phyloP scores from a whole-genome alignment of 2,888 invertebrate genomes.

The Dyspetes luteomarginatus region DNA sequence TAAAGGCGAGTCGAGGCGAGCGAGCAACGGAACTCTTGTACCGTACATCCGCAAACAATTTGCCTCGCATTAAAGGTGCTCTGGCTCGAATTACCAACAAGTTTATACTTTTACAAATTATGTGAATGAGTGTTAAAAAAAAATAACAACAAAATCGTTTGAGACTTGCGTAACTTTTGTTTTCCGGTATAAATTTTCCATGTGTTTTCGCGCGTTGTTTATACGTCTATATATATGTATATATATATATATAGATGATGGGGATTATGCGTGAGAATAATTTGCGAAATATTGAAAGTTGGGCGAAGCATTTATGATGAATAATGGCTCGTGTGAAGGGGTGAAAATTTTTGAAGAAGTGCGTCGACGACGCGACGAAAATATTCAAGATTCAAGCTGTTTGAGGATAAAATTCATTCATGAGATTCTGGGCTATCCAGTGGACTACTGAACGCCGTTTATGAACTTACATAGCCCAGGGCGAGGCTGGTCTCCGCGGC shows the following conservation, averaged over 20 bases:
- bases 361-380: slow-evolving; percentile 39
- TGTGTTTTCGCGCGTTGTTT: neutral
- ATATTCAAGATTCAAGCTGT: slow-evolving; percentile 33
- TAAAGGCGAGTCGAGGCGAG: neutral
- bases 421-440: slow-evolving; percentile 70
- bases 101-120: slow-evolving; percentile 4
- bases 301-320: neutral
- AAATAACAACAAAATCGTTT: slow-evolving; percentile 10
- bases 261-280: neutral
- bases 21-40: slow-evolving; percentile 7
- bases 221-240: neutral
- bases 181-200: neutral
- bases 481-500: slow-evolving; percentile 79
- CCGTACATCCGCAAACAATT: slow-evolving; percentile 29
- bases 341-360: slow-evolving; percentile 61
- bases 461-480: slow-evolving; percentile 72
- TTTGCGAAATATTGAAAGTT: neutral
- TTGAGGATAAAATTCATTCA: slow-evolving; percentile 76
- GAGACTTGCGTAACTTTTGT: slow-evolving; percentile 4
- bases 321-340: neutral
- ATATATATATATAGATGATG: neutral
- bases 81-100: neutral
- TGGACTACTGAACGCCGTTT: slow-evolving; percentile 55
- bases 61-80: slow-evolving; percentile 1
- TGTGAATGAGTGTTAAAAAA: slow-evolving; percentile 16